Conservation (phyloP, 2,797 vertebrate genomes). For the Etheostoma perlongum region DNA sequence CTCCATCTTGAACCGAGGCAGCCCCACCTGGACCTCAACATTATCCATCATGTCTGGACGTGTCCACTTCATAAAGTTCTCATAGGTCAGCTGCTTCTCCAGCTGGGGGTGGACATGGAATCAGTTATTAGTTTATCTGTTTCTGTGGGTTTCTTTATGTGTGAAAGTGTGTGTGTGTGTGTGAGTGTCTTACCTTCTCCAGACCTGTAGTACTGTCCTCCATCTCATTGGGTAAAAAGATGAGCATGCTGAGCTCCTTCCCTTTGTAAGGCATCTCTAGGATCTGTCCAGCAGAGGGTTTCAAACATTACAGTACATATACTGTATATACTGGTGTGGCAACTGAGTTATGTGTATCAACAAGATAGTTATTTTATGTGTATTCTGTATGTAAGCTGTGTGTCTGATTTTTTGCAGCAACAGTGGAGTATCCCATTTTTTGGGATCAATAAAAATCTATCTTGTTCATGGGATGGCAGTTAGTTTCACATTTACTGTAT, state of each 20-base stretch:
- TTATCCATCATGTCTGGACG: conserved; percentile 84
- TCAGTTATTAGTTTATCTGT: background rate
- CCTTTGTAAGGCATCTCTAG: conserved; percentile 89
- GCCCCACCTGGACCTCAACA: conserved; percentile 66
- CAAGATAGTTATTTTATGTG: too few relatives aligned
- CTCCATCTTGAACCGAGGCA: conserved; percentile 86
- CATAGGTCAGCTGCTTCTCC: conserved; percentile 86
- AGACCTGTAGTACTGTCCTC: conserved; percentile 76
- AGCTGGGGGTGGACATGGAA: conserved; percentile 77
- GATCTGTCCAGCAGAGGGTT: conserved; percentile 65
- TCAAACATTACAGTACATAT: too few relatives aligned
- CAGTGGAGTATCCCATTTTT: too few relatives aligned
- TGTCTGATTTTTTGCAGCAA: too few relatives aligned
- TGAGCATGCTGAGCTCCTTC: conserved; percentile 88
- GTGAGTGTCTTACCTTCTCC: too few relatives aligned
- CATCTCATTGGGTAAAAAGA: conserved; percentile 86
- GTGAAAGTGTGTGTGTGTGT: background rate
- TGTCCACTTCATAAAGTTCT: conserved; percentile 89
- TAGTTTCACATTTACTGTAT: too few relatives aligned
- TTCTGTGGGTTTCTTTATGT: background rate
- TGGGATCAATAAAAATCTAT: too few relatives aligned
- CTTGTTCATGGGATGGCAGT: too few relatives aligned
- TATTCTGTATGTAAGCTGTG: too few relatives aligned
- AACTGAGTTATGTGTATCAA: too few relatives aligned
- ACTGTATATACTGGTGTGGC: too few relatives aligned